Evolutionary conservation across 2,888 invertebrate species (phyloP).

Genomic region (Argynnis bischoffii): DNA sequence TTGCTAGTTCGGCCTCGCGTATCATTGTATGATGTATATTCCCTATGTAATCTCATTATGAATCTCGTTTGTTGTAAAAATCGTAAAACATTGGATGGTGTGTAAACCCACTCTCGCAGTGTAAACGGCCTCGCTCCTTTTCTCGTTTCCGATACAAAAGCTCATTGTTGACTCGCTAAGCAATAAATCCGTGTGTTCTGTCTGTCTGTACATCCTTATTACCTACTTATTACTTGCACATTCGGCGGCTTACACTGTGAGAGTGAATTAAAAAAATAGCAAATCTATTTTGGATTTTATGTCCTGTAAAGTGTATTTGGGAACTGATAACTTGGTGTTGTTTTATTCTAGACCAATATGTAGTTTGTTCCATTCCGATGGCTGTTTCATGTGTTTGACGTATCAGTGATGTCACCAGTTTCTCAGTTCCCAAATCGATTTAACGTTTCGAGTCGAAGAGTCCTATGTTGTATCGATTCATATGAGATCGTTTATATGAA

Average conservation of each 20-base stretch:
- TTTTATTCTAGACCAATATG: constrained; percentile 61
- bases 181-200: constrained; percentile 15
- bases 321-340: constrained; percentile 46
- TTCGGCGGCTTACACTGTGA: constrained; percentile 50
- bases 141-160: constrained; percentile 12
- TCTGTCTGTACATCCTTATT: constrained; percentile 9
- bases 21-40: constrained; percentile 58
- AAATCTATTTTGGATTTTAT: constrained; percentile 64
- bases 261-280: constrained; percentile 72
- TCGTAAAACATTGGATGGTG: constrained; percentile 78
- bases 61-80: constrained; percentile 77
- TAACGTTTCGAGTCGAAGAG: constrained; percentile 41
- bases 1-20: constrained; percentile 77
- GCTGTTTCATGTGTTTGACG: constrained; percentile 47
- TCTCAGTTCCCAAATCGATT: constrained; percentile 38
- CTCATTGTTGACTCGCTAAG: constrained; percentile 21
- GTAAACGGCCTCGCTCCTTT: constrained; percentile 39
- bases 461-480: constrained; percentile 64
- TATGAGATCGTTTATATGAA: constrained; percentile 79
- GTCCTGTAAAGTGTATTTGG: constrained; percentile 46
- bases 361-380: constrained; percentile 46
- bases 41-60: constrained; percentile 77
- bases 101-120: constrained; percentile 58
- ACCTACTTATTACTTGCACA: constrained; percentile 32
- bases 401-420: constrained; percentile 39